Evolutionary conservation across 2,797 vertebrate species (phyloP).

Genomic region (Luscinia luscinia): DNA sequence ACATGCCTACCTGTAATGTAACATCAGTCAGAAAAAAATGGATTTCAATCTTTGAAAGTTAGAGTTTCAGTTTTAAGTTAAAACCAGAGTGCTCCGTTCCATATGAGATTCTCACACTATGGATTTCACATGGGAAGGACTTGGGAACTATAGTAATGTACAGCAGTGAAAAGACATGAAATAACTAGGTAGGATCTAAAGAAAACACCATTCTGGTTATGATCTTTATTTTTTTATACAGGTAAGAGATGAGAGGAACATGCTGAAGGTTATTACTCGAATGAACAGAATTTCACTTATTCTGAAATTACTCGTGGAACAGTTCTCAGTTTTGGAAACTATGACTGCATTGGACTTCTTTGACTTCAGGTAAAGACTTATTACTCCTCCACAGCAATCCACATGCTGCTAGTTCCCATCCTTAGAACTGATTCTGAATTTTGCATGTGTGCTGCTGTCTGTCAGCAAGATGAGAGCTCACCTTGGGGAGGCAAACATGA

Average conservation of each 20-base stretch:
- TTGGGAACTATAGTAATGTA: not conserved
- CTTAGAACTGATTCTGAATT: not conserved
- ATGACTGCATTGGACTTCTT: conserved; percentile 97
- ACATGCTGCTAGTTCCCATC: not conserved
- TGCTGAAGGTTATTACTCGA: conserved; percentile 93
- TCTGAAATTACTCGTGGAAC: conserved; percentile 89
- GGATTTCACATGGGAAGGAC: not conserved
- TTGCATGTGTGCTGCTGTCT: not conserved
- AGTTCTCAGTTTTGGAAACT: conserved; percentile 93
- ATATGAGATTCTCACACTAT: not conserved
- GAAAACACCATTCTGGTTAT: not conserved
- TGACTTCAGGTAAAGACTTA: conserved; percentile 88
- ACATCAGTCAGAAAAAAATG: not conserved
- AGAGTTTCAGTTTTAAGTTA: not conserved
- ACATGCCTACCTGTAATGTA: not conserved
- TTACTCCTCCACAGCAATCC: not conserved
- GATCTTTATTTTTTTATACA: conserved; percentile 47
- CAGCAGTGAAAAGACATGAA: not conserved
- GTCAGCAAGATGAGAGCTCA: not conserved
- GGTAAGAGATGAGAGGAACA: conserved; percentile 94
- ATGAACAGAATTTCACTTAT: conserved; percentile 92
- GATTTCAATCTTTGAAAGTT: not conserved
- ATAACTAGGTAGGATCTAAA: not conserved
- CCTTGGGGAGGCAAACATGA: not conserved
- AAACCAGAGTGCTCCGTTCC: not conserved